These are phyloP conservation scores for Agonum fuliginosum DNA, from an alignment of 2,888 invertebrate genomes.

Conservation along the genomic window DNA sequence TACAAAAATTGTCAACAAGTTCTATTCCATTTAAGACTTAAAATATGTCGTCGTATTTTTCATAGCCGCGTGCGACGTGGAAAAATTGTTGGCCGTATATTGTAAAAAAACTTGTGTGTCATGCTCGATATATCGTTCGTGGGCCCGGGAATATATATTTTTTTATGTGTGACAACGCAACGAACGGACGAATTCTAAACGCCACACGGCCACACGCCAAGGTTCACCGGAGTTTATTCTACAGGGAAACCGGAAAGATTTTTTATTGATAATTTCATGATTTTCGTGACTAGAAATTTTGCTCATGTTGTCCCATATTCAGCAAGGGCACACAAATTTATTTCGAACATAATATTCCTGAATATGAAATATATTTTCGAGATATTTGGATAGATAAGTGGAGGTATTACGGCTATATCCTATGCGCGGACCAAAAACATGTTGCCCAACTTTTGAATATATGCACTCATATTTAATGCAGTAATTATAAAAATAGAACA, in stretches of 20 bases:
- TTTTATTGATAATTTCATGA: constrained; percentile 40
- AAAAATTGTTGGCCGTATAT: constrained; percentile 56
- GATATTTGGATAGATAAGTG: background rate
- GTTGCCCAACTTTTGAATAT: too few relatives aligned
- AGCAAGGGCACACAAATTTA: background rate
- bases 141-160: constrained; percentile 51
- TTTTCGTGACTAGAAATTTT: constrained; percentile 41
- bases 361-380: background rate
- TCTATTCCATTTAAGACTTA: constrained; percentile 58
- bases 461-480: too few relatives aligned
- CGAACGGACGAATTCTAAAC: constrained; percentile 41
- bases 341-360: background rate
- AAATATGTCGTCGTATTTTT: constrained; percentile 57
- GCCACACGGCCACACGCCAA: constrained; percentile 63
- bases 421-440: too few relatives aligned
- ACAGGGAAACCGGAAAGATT: constrained; percentile 23
- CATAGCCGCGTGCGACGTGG: constrained; percentile 47
- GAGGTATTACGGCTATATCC: too few relatives aligned
- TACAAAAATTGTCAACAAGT: constrained; percentile 57
- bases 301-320: constrained; percentile 1
- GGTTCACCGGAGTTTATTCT: constrained; percentile 54
- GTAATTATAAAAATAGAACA: too few relatives aligned
- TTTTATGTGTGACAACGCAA: constrained; percentile 46
- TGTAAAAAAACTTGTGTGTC: constrained; percentile 57
- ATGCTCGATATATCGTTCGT: constrained; percentile 55